These are phyloP conservation scores for Notodonta ziczac DNA, from an alignment of 2,888 invertebrate species.

Conservation along the genomic window DNA sequence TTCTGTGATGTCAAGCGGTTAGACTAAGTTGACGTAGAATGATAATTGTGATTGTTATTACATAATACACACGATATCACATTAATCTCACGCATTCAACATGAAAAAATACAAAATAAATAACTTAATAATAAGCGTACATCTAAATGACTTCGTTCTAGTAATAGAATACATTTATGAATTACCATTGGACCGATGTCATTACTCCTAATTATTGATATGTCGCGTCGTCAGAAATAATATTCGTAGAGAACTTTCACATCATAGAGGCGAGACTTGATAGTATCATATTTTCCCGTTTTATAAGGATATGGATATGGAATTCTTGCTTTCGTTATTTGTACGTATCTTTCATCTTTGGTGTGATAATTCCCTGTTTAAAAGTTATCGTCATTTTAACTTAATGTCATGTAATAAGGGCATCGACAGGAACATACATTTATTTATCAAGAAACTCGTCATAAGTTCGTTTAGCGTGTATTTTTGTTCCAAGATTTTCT, in stretches of 20 bases:
- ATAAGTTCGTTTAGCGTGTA: neutral
- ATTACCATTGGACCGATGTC: slow-evolving; percentile 37
- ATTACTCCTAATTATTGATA: slow-evolving; percentile 35
- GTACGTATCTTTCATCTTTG: neutral
- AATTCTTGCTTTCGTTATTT: no score
- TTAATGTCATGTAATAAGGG: slow-evolving; percentile 18
- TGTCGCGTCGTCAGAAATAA: slow-evolving; percentile 34
- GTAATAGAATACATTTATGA: slow-evolving; percentile 41
- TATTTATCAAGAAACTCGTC: neutral
- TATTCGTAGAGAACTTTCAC: slow-evolving; percentile 2
- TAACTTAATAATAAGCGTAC: slow-evolving; percentile 67
- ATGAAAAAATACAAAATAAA: slow-evolving; percentile 68
- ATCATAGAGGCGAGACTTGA: neutral
- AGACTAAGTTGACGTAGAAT: slow-evolving; percentile 43
- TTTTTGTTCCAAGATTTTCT: neutral
- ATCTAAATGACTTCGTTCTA: slow-evolving; percentile 74
- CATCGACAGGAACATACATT: neutral
- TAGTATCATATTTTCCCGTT: neutral
- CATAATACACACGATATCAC: slow-evolving; percentile 33
- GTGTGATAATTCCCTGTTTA: neutral
- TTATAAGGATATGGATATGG: no score
- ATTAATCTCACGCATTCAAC: slow-evolving; percentile 44
- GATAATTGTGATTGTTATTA: slow-evolving; percentile 45
- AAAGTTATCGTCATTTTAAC: neutral
- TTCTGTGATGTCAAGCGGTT: slow-evolving; percentile 38